Evolutionary conservation across 2,113 vertebrate species (phyloP).

Genomic region (Gallinago paraguaiae): DNA sequence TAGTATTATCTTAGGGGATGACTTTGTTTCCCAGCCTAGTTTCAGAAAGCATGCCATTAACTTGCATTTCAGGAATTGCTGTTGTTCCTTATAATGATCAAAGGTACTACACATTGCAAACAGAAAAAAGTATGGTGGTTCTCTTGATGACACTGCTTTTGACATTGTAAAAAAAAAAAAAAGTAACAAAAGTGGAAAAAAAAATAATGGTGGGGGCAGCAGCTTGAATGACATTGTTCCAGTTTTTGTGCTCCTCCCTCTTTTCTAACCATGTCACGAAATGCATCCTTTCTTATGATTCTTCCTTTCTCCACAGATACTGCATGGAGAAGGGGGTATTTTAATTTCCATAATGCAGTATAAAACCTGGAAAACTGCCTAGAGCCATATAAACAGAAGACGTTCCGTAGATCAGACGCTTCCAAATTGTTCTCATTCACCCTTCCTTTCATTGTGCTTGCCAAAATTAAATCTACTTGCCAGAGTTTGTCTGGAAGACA

Average conservation of each 20-base stretch:
- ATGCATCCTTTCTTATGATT: neutral
- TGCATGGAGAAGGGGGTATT: neutral
- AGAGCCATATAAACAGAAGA: neutral
- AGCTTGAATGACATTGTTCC: neutral
- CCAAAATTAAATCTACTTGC: neutral
- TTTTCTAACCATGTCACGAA: neutral
- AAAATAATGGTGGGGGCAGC: neutral
- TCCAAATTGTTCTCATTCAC: neutral
- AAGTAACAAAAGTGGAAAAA: neutral
- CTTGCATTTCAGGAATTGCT: neutral
- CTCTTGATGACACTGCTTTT: neutral
- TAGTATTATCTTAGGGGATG: neutral
- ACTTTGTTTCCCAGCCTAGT: neutral
- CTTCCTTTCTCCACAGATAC: neutral
- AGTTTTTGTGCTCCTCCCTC: neutral
- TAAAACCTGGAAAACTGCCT: neutral
- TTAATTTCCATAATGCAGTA: neutral
- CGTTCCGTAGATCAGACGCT: rapidly evolving
- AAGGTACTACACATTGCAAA: neutral
- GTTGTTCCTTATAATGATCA: neutral
- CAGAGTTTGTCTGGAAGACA: neutral
- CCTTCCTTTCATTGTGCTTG: neutral
- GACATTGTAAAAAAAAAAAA: neutral
- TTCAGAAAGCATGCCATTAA: neutral
- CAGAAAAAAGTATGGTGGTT: neutral